Evolutionary conservation across 2,797 vertebrate species (phyloP), one percentile per base, ranked within the genome.

Genomic region (Sebastes alutus): DNA sequence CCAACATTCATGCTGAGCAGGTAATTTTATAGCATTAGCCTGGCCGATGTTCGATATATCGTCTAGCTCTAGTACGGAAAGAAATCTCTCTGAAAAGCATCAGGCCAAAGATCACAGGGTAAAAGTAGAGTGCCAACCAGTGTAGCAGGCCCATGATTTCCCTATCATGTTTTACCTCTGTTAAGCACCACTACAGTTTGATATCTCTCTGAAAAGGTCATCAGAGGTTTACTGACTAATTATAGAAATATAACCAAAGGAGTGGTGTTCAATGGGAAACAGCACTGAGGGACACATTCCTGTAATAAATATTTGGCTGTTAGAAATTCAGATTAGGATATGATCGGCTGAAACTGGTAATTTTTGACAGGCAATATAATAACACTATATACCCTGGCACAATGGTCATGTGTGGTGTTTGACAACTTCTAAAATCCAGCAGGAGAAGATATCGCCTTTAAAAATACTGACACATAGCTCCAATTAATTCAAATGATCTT

Each of bases 121-220:
- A 25, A 63, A 80, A 74, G 33, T 61, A 66, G 78, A 74, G 33
- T 59, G 60, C 30, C 23, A 58, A 72, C 30, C 27, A 66, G 59
- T 78, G 38, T 2, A 78, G 56, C 58, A 63, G 25, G 42, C 2
- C 13, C 13, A 64, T 7, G 23, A 58, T 80, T 83, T 77, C 38
- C 69, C 27, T 76, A 14, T 64, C 60, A 59, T 9, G 42, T 64
- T 83, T 64, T 30, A 65, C 56, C 30, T 54, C 56, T 22, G 35
- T 56, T 64, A 23, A 69, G 67, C 7, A 54, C 38, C 75, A 72
- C 49, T 12, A 64, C 7, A 60, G n/a, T 22, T 9, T 27, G 32
- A 68, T 38, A 32, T 20, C 20, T 56, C 1, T 61, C 18, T 66
- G 7, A 73, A 72, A 77, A 32, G 25, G 5, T 58, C 10, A 52